Evolutionary conservation across 2,113 vertebrate genomes (phyloP).

Genomic region (Thryonomys swinderianus): DNA sequence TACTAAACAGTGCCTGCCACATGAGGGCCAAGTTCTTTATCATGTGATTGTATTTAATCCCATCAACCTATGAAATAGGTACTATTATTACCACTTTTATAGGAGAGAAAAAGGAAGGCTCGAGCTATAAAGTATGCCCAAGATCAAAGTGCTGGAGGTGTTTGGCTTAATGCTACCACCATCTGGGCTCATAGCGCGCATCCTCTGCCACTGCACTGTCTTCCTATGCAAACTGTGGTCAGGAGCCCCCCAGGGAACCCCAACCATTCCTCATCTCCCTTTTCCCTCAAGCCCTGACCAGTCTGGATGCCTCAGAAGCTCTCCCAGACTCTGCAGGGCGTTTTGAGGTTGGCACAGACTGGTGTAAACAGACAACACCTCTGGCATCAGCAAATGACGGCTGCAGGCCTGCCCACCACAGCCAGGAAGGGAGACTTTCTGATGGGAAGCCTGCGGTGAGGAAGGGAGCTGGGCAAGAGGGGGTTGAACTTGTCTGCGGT

Average conservation of each 20-base stretch:
- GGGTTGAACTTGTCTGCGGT: background rate
- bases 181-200: fast-evolving
- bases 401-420: background rate
- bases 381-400: background rate
- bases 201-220: fast-evolving
- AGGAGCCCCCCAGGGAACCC: fast-evolving
- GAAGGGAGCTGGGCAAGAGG: background rate
- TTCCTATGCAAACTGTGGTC: fast-evolving
- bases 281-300: too few relatives aligned
- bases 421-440: background rate
- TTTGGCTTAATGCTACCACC: too few relatives aligned
- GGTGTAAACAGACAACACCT: background rate
- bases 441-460: background rate
- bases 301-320: fast-evolving
- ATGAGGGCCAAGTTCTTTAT: background rate
- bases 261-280: fast-evolving
- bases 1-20: background rate
- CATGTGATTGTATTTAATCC: background rate
- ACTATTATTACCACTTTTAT: background rate
- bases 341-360: background rate
- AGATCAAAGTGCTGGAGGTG: background rate
- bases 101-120: background rate
- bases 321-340: background rate
- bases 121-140: background rate
- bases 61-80: background rate